phyloP scores from a whole-genome alignment of 2,113 vertebrate species.

The Eretmochelys imbricata region DNA sequence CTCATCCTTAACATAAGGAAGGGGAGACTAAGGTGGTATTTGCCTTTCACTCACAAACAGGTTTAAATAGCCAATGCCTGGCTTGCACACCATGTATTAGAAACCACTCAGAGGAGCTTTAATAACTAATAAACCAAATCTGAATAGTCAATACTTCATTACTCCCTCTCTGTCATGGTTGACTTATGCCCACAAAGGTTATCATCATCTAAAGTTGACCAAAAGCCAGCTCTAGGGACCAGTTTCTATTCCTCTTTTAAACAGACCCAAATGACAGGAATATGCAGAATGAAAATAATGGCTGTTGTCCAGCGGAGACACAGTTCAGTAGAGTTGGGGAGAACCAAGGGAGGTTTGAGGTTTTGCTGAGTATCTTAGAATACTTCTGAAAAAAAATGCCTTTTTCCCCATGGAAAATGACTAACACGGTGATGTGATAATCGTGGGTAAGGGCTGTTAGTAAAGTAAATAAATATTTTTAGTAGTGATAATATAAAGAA shows the following conservation, averaged over 20 bases:
- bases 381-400: constrained; percentile 13
- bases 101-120: background rate
- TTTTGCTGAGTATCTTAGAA: constrained; percentile 19
- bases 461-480: background rate
- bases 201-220: background rate
- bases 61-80: background rate
- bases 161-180: background rate
- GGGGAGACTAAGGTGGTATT: background rate
- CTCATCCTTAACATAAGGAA: background rate
- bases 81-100: rapidly evolving
- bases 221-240: background rate
- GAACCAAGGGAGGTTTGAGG: constrained; percentile 54
- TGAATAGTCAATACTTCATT: rapidly evolving
- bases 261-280: background rate
- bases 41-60: background rate
- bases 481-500: background rate
- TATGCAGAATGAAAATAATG: constrained; percentile 49
- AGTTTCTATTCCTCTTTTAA: constrained; percentile 30
- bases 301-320: constrained; percentile 44
- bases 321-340: constrained; percentile 58
- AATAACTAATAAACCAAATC: background rate
- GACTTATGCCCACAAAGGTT: background rate
- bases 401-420: constrained; percentile 48
- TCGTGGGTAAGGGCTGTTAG: background rate
- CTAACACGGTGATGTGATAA: constrained; percentile 23